Evolutionary conservation across 2,797 vertebrate genomes (phyloP).

Genomic region (Anguilla marmorata): DNA sequence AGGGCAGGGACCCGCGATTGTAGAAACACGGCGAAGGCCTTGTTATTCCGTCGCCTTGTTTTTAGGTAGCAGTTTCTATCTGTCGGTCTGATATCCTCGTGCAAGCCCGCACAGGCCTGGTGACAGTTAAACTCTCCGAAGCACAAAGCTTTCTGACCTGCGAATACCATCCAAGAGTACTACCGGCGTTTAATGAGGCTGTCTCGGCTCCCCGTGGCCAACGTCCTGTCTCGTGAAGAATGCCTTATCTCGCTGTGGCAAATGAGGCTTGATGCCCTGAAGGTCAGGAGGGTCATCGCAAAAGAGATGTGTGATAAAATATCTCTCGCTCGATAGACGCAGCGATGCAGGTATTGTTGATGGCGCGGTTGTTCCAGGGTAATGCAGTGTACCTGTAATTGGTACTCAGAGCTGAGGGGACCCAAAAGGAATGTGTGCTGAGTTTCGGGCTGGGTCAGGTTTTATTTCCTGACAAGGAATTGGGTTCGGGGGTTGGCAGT

Average conservation of each 20-base stretch:
- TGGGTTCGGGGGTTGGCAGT: neutral
- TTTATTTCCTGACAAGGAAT: neutral
- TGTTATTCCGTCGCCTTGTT: neutral
- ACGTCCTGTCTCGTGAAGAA: neutral
- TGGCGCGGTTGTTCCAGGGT: neutral
- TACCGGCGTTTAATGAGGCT: neutral
- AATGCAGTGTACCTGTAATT: neutral
- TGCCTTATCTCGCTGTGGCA: neutral
- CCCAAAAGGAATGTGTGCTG: too few relatives aligned
- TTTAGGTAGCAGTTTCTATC: neutral
- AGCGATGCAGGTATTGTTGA: neutral
- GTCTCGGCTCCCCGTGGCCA: neutral
- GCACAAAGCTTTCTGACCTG: neutral
- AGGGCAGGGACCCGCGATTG: neutral
- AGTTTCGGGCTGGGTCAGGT: neutral
- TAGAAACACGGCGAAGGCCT: neutral
- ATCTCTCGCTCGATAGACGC: neutral
- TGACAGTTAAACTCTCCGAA: neutral
- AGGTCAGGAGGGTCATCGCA: neutral
- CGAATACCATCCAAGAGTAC: neutral
- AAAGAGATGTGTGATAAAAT: neutral
- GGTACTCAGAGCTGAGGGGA: neutral
- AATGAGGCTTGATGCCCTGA: neutral
- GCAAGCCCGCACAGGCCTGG: neutral
- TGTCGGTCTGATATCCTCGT: neutral